Conservation (phyloP, 2,888 invertebrate genomes). For the Agonopterix heracliana region DNA sequence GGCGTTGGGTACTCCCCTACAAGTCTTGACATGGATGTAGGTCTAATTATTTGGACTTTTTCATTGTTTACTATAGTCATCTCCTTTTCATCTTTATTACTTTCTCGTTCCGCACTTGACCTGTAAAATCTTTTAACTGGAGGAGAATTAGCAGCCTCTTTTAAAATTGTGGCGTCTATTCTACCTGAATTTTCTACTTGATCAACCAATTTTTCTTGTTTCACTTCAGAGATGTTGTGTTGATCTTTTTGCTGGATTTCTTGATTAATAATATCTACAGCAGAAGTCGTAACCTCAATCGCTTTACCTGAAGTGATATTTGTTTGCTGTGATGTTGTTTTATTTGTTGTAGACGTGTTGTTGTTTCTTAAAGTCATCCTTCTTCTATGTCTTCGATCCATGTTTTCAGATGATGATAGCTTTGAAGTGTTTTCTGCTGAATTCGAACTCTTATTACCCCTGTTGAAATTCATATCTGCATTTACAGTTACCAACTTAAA, state of each 20-base stretch:
- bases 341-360: conserved; percentile 20
- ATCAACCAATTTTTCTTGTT: conserved; percentile 48
- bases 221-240: conserved; percentile 23
- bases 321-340: conserved; percentile 13
- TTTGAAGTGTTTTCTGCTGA: conserved; percentile 16
- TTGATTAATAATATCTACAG: conserved; percentile 45
- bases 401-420: conserved; percentile 29
- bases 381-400: conserved; percentile 50
- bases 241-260: conserved; percentile 44
- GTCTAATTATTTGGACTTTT: conserved; percentile 58
- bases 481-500: conserved; percentile 42
- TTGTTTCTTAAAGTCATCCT: conserved; percentile 47
- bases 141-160: conserved; percentile 30
- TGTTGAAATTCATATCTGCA: conserved; percentile 43
- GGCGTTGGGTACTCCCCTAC: conserved; percentile 50
- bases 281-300: conserved; percentile 24
- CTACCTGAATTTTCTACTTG: conserved; percentile 41
- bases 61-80: conserved; percentile 54
- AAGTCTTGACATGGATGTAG: conserved; percentile 42
- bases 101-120: conserved; percentile 53
- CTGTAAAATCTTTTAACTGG: conserved; percentile 56
- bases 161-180: conserved; percentile 32
- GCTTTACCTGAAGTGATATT: conserved; percentile 25
- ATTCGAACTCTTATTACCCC: conserved; percentile 20
- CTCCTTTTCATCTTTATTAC: conserved; percentile 35